Evolutionary conservation across 2,888 invertebrate species (phyloP).

Genomic region (Phyllotreta cruciferae): DNA sequence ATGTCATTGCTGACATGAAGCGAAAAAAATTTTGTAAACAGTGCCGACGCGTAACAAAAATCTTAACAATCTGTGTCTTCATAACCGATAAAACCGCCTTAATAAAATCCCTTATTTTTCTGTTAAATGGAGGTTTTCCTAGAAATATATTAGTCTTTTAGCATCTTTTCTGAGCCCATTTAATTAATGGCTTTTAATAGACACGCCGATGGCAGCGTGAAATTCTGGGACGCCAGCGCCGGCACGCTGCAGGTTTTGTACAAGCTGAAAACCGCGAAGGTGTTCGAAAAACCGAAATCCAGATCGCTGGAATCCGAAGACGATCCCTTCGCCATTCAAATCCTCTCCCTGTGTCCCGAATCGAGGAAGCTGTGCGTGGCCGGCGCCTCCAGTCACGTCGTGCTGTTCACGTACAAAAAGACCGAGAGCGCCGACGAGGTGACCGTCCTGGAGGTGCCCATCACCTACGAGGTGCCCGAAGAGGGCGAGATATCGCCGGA

Average conservation of each 20-base stretch:
- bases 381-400: slow-evolving; percentile 91
- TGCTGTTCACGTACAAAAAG: slow-evolving; percentile 95
- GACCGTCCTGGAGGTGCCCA: slow-evolving; percentile 78
- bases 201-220: slow-evolving; percentile 97
- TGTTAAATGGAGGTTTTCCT: no score
- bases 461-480: slow-evolving; percentile 82
- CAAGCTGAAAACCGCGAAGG: slow-evolving; percentile 96
- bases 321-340: slow-evolving; percentile 89
- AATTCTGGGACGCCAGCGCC: slow-evolving; percentile 99
- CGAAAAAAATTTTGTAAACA: no score
- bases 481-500: slow-evolving; percentile 83
- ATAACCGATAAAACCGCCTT: no score
- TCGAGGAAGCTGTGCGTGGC: slow-evolving; percentile 89
- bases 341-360: slow-evolving; percentile 91
- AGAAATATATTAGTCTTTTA: no score
- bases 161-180: no score
- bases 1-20: no score
- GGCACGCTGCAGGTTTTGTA: slow-evolving; percentile 96
- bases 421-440: slow-evolving; percentile 81
- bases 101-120: no score
- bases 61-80: no score
- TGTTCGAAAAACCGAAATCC: slow-evolving; percentile 77
- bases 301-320: slow-evolving; percentile 76
- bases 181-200: slow-evolving; percentile 59
- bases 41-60: no score